Base-by-base conservation (phyloP, 2,797 vertebrate species). In the Gallinago stenura region DNA sequence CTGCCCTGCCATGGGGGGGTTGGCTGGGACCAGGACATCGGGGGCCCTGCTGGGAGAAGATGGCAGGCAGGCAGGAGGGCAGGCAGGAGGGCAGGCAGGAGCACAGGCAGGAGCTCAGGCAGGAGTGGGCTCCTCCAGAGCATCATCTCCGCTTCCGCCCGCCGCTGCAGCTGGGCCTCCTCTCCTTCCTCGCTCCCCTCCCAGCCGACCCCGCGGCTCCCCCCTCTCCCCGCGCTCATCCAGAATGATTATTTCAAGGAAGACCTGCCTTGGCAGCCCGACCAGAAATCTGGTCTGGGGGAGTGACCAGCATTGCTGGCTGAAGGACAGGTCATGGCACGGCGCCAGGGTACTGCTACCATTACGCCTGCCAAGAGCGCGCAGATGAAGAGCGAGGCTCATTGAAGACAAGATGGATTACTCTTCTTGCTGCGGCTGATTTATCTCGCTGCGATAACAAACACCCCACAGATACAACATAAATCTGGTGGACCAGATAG, bases 361-460 rank as follows among this genome's bases (percentile, higher is more conserved):
- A 91, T 10, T 8, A 64, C 11, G 39, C 93, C 89, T 96, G 95
- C 96, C 96, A 97, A 95, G 94, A 97, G 94, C 93, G 51, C 48
- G 6, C 90, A 94, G 97, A 97, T 93, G 94, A 93, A 89, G 97
- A 95, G 91, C 78, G 26, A 31, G 90, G 76, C 93, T 86, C 57
- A 26, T 53, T 81, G 96, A 9, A 88, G 90, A 83, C 94, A 94
- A 97, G 96, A 97, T 90, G 95, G 25, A 97, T 96, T 81, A 71
- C 94, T 93, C 70, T 86, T 96, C 93, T 96, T 92, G 96, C 97
- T 95, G 97, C 88, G 86, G 98, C 95, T 97, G 97, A 97, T 97
- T 98, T 98, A 98, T 98, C 98, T 96, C 53, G 76, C 95, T 56
- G 89, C 26, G 96, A 98, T 97, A 97, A 97, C 90, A 89, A 95